Conservation (phyloP, 2,113 vertebrate species). For the Peromyscus californicus region DNA sequence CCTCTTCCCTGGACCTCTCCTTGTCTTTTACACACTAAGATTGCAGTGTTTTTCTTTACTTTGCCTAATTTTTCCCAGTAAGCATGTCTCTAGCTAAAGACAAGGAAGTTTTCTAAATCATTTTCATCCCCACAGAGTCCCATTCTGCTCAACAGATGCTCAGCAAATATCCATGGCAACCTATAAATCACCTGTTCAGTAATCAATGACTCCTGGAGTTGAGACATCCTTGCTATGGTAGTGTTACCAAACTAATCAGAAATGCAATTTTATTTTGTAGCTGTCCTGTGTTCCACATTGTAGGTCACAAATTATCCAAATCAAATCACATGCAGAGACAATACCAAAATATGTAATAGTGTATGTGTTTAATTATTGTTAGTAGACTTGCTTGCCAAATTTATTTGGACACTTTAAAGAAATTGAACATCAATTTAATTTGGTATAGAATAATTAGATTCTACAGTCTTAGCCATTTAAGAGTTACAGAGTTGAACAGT, state of each 20-base stretch:
- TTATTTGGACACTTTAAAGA: background rate
- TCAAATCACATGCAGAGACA: background rate
- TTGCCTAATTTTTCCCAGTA: background rate
- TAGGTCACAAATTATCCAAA: background rate
- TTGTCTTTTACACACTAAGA: background rate
- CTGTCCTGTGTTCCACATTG: background rate
- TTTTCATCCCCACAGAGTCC: background rate
- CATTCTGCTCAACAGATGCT: background rate
- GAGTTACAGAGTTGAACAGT: background rate
- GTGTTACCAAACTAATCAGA: slow-evolving; percentile 43
- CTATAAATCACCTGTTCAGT: background rate
- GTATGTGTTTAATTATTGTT: background rate
- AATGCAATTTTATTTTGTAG: background rate
- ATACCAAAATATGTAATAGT: background rate
- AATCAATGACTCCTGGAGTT: background rate
- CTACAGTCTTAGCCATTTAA: background rate
- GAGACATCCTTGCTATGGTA: background rate
- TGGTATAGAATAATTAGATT: slow-evolving; percentile 30
- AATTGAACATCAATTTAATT: slow-evolving; percentile 51
- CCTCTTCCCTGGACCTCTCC: background rate
- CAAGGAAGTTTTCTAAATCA: background rate
- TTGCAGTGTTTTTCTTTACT: background rate
- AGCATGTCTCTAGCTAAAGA: background rate
- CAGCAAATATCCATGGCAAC: slow-evolving; percentile 32
- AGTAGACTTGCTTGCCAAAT: background rate